Evolutionary conservation across 1,140 invertebrate genomes (phyloP), one percentile per base, ranked within the genome.

Genomic region (Magallana gigas): DNA sequence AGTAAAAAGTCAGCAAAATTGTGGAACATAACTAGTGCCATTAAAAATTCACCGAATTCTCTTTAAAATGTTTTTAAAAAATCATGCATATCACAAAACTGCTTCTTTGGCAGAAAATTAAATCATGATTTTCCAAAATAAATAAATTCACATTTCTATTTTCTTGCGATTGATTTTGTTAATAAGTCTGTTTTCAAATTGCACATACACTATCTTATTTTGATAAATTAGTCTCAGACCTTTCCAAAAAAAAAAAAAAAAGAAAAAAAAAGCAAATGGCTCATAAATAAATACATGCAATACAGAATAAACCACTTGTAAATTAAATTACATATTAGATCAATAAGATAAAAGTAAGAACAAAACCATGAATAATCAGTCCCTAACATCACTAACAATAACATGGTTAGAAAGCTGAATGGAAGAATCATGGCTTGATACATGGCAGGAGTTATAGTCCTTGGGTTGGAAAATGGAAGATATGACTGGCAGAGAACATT

Each of bases 401-500:
- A 83, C 56, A n/a, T 11, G 14, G 57, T 18, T 29, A 57, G 36
- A 57, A 29, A 64, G 60, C 16, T n/a, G 60, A 16, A 5, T 76
- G 68, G 68, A 76, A 76, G 68, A 76, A 29, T 36, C 36, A 12
- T 76, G 68, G 36, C 36, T 48, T 48, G 36, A 29, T 29, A 11
- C 18, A 29, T 1, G 0, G 29, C 9, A 29, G 68, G 68, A 76
- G 68, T 76, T 76, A 29, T 76, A 9, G 68, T 76, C 68, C 68
- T 76, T 76, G 23, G 68, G 68, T 29, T 29, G 68, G 68, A 29
- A 76, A 76, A 76, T 76, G 68, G 81, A 83, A 83, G 81, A 57
- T 12, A n/a, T 83, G 9, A 83, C 8, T 57, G 68, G 36, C 68
- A 29, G 14, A 83, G 14, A 23, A 57, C 16, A 83, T n/a, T 57